phyloP scores from a whole-genome alignment of 2,113 vertebrate genomes.

The Enhydra lutris region DNA sequence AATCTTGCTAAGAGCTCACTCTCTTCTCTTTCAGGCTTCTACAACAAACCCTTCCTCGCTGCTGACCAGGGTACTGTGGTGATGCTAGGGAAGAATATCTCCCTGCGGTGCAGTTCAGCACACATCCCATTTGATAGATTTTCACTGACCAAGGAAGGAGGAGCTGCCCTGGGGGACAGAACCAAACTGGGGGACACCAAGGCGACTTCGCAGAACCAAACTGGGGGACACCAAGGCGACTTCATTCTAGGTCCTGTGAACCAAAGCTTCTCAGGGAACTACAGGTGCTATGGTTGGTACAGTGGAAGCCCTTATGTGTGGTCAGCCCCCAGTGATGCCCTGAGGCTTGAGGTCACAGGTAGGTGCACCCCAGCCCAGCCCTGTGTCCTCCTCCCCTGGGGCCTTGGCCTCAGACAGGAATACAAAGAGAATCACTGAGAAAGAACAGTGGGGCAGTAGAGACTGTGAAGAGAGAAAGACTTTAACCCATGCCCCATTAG shows the following conservation, averaged over 20 bases:
- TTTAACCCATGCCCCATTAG: too few species aligned
- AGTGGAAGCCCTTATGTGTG: background rate
- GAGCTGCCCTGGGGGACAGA: rapidly evolving
- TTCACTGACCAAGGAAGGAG: background rate
- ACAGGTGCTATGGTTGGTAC: background rate
- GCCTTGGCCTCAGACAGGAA: too few species aligned
- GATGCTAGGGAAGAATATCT: background rate
- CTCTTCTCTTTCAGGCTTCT: background rate
- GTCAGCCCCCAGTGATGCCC: background rate
- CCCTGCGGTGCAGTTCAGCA: background rate
- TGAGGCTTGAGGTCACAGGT: constrained; percentile 40
- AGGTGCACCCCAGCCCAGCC: too few species aligned
- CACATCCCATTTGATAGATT: background rate
- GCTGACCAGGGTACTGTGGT: rapidly evolving
- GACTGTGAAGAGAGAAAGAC: background rate
- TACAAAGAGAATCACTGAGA: background rate
- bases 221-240: rapidly evolving
- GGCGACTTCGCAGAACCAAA: background rate
- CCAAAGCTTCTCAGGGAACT: background rate
- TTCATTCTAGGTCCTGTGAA: background rate
- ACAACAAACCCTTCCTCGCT: background rate
- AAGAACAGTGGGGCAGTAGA: rapidly evolving
- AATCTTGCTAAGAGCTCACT: background rate
- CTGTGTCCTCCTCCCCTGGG: background rate
- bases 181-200: rapidly evolving